A percentile compares a stretch with the other conserved stretches of the same genome.
phyloP scores from a whole-genome alignment of 2,888 invertebrate genomes.

The Sussaba pulchella region DNA sequence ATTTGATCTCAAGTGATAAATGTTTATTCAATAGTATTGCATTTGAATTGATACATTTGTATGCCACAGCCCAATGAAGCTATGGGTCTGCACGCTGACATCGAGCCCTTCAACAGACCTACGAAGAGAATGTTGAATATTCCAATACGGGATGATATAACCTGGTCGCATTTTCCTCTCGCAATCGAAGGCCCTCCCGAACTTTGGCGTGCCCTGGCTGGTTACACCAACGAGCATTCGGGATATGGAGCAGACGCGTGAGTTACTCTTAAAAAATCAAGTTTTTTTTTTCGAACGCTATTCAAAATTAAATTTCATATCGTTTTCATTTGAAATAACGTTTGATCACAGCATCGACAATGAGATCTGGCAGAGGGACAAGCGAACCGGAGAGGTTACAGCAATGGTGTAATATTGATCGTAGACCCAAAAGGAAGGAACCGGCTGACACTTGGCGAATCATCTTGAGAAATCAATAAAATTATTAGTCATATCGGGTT shows the following conservation, averaged over 20 bases:
- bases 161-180: constrained; percentile 79
- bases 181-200: constrained; percentile 80
- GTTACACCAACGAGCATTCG: constrained; percentile 74
- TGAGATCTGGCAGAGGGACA: constrained; percentile 77
- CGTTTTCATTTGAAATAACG: neutral
- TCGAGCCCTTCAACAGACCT: constrained; percentile 36
- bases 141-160: constrained; percentile 61
- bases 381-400: constrained; percentile 69
- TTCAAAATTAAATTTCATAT: constrained; percentile 10
- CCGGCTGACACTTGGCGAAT: constrained; percentile 5
- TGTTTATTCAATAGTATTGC: neutral
- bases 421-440: constrained; percentile 10
- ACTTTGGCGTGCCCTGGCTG: constrained; percentile 79
- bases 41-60: constrained; percentile 16
- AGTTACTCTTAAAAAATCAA: constrained; percentile 43
- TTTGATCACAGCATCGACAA: constrained; percentile 73
- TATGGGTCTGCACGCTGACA: constrained; percentile 28
- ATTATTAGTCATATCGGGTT: constrained; percentile 60
- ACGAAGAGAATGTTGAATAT: constrained; percentile 65
- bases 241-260: constrained; percentile 74
- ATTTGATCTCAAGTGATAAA: neutral
- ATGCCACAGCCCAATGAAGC: constrained; percentile 42
- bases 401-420: constrained; percentile 26
- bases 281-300: neutral
- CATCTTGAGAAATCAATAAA: neutral